Evolutionary conservation across 2,888 invertebrate species (phyloP), one percentile per base, ranked within the genome.

Genomic region (Drosophila nigricruria): DNA sequence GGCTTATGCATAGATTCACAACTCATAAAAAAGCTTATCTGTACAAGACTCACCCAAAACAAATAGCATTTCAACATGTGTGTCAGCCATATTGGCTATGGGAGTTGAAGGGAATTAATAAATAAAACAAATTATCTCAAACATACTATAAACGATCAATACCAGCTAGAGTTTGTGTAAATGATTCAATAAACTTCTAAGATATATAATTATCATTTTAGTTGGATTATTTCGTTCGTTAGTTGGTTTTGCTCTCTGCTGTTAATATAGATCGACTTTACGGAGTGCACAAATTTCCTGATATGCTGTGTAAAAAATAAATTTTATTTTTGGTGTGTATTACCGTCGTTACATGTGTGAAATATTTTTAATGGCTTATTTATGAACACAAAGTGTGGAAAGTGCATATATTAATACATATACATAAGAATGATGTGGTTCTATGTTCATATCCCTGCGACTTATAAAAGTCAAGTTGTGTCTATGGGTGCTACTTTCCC

Each of bases 81-180:
- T 36, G 78, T 57, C 78, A 68, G 81, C 78, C 81, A 80, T 78
- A 73, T 78, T 78, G 81, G 53, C 56, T 76, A 72, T 77, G 16
- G n/a, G 23, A 23, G 36, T 77, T 77, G 56, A 70, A 77, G 68
- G 62, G 58, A 68, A 81, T 73, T 78, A 77, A 79, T 73, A 79
- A 79, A 81, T 81, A 70, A 81, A 70, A 71, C 70, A 75, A 64
- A 36, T 49, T 65, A 43, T 27, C 42, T 59, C 59, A 40, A 53
- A 20, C 12, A 64, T 30, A 34, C 43, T 53, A 23, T 36, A 45
- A 16, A 25, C 62, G 10, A 36, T 45, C 34, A 34, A 53, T 34
- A 20, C 4, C n/a, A 57, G 34, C 38, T 53, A 40, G 0, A 54
- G 25, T 63, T 63, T 63, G 53, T 66, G 60, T 57, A 23, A 75